Conservation (phyloP, 2,888 invertebrate species). For the Drosophila fungiperda region DNA sequence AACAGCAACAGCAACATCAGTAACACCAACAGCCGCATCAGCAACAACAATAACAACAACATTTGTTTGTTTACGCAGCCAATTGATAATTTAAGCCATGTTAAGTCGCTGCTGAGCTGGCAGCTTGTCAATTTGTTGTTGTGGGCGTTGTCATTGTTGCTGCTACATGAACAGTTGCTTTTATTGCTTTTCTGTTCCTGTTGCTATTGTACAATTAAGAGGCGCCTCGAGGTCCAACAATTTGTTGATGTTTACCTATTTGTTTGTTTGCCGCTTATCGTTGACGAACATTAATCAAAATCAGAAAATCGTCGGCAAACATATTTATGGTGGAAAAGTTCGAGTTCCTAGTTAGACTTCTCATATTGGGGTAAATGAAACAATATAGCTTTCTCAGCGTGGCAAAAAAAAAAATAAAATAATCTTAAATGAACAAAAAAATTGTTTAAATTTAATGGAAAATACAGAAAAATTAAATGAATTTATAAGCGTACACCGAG, state of each 20-base stretch:
- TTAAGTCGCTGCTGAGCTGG: slow-evolving; percentile 49
- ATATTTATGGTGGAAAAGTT: slow-evolving; percentile 40
- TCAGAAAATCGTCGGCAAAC: slow-evolving; percentile 49
- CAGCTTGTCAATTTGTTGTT: slow-evolving; percentile 62
- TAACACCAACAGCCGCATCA: slow-evolving; percentile 17
- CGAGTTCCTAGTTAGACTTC: slow-evolving; percentile 12
- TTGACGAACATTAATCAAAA: slow-evolving; percentile 61
- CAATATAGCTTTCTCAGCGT: slow-evolving; percentile 62
- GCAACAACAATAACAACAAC: slow-evolving; percentile 32
- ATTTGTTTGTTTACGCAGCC: slow-evolving; percentile 64
- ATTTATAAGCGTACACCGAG: slow-evolving; percentile 62
- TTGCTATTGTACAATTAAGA: slow-evolving; percentile 62
- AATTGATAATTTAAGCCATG: slow-evolving; percentile 80
- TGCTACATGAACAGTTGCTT: background rate
- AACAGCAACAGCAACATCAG: slow-evolving; percentile 8
- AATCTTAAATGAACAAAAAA: slow-evolving; percentile 22
- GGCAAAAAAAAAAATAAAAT: slow-evolving; percentile 41
- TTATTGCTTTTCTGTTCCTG: slow-evolving; percentile 21
- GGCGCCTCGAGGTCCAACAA: slow-evolving; percentile 50
- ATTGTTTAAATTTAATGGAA: slow-evolving; percentile 58
- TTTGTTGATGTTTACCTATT: slow-evolving; percentile 46
- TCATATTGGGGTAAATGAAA: slow-evolving; percentile 17
- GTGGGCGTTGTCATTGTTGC: slow-evolving; percentile 70
- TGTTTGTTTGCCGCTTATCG: slow-evolving; percentile 44
- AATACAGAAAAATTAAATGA: slow-evolving; percentile 54